Conservation (phyloP, 1,140 invertebrate species). For the Pinna nobilis region DNA sequence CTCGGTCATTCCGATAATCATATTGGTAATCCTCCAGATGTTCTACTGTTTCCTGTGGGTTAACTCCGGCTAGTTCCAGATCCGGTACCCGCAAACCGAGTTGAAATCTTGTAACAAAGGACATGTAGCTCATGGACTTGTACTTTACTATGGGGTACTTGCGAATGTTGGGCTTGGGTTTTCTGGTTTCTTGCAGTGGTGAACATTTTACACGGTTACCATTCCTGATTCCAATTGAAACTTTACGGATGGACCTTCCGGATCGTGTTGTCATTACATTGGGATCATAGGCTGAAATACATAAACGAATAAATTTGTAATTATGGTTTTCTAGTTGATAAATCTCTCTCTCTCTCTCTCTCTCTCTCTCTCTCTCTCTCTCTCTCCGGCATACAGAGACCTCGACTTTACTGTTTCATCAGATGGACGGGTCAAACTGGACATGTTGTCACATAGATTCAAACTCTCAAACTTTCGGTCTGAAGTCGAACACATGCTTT, state of each 20-base stretch:
- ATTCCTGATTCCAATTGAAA: slow-evolving; percentile 10
- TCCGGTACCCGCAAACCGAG: slow-evolving; percentile 44
- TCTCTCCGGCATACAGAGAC: too few species aligned
- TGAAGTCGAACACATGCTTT: too few species aligned
- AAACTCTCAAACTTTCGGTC: too few species aligned
- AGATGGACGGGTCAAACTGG: too few species aligned
- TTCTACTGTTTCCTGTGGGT: slow-evolving; percentile 17
- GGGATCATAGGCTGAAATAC: slow-evolving; percentile 55
- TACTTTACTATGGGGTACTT: slow-evolving; percentile 37
- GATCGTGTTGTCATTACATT: slow-evolving; percentile 62
- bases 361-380: too few species aligned
- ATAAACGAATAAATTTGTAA: too few species aligned
- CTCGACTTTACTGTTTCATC: too few species aligned
- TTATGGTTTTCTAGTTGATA: too few species aligned
- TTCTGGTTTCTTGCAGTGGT: slow-evolving; percentile 4
- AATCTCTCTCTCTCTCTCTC: too few species aligned
- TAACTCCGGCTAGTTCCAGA: slow-evolving; percentile 42
- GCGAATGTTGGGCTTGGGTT: slow-evolving; percentile 4
- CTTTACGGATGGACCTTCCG: slow-evolving; percentile 54
- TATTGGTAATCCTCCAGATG: background rate
- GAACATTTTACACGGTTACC: background rate
- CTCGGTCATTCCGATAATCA: too few species aligned
- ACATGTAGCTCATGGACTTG: slow-evolving; percentile 54
- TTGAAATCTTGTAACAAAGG: slow-evolving; percentile 61
- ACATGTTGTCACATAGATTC: too few species aligned